Percentiles rank a stretch among this genome's conserved stretches.
These are phyloP conservation scores for Trichechus manatus DNA, from an alignment of 2,113 vertebrate genomes.

Conservation along the genomic window DNA sequence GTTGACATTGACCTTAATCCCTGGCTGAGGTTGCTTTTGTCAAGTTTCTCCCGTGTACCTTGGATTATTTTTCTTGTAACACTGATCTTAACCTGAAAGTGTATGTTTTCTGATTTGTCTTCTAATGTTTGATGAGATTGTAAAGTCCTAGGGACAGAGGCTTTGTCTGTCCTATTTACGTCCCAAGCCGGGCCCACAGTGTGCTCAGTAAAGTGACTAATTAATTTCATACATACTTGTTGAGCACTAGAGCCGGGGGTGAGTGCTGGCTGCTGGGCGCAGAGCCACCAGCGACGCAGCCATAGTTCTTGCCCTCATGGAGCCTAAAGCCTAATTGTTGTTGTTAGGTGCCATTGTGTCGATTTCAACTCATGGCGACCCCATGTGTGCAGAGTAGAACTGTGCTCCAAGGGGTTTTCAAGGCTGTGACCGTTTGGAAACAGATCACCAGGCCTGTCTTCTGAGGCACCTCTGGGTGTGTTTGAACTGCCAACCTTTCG, in stretches of 20 bases:
- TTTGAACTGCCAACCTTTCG: too few species aligned
- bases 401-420: too few species aligned
- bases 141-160: neutral
- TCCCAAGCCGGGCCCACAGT: neutral
- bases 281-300: neutral
- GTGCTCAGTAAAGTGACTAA: neutral
- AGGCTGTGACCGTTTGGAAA: too few species aligned
- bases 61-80: neutral
- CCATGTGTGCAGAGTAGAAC: too few species aligned
- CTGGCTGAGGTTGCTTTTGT: neutral
- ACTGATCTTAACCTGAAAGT: accelerated
- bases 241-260: neutral
- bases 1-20: neutral
- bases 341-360: too few species aligned
- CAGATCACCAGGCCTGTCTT: too few species aligned
- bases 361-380: too few species aligned
- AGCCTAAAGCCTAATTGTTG: neutral
- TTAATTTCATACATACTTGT: neutral
- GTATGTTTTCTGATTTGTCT: neutral
- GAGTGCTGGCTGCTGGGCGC: neutral
- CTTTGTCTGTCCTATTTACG: neutral
- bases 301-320: neutral
- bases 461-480: too few species aligned
- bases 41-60: too few species aligned
- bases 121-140: neutral